These are phyloP conservation scores for Bovichtus diacanthus DNA, from an alignment of 2,797 vertebrate genomes.

Conservation along the genomic window DNA sequence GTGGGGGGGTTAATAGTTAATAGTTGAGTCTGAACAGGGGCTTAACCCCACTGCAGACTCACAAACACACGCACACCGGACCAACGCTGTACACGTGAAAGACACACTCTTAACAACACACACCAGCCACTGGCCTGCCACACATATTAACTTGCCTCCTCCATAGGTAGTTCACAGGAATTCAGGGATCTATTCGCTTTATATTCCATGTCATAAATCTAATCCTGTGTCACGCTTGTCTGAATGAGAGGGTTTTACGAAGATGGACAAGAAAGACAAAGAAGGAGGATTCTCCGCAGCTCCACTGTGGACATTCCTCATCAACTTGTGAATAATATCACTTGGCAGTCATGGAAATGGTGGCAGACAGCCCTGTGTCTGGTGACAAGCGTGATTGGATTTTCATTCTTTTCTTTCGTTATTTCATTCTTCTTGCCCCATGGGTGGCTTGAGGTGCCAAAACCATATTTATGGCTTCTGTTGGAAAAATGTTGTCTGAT, in stretches of 20 bases:
- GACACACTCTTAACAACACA: slow-evolving; percentile 5
- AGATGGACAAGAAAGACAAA: slow-evolving; percentile 38
- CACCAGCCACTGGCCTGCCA: not conserved
- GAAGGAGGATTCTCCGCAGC: slow-evolving; percentile 53
- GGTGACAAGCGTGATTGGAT: slow-evolving; percentile 46
- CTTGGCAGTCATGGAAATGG: slow-evolving; percentile 61
- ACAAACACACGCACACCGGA: slow-evolving; percentile 14
- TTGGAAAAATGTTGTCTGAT: slow-evolving; percentile 79
- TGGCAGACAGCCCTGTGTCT: slow-evolving; percentile 58
- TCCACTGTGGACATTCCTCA: slow-evolving; percentile 68
- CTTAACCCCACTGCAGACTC: slow-evolving; percentile 36
- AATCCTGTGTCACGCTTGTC: slow-evolving; percentile 29
- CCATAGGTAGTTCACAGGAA: not conserved
- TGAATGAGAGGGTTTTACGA: slow-evolving; percentile 36
- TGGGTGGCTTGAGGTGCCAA: slow-evolving; percentile 62
- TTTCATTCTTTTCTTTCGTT: slow-evolving; percentile 19
- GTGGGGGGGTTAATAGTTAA: slow-evolving; percentile 52
- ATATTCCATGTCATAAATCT: slow-evolving; percentile 30
- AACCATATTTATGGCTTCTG: slow-evolving; percentile 82
- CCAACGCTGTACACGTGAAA: slow-evolving; percentile 38
- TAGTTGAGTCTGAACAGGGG: slow-evolving; percentile 27
- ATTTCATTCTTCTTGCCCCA: slow-evolving; percentile 1
- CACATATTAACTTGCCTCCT: not conserved
- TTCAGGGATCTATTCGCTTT: slow-evolving; percentile 14
- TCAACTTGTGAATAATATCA: slow-evolving; percentile 66